phyloP scores from a whole-genome alignment of 1,140 invertebrate genomes.

The Manduca sexta region DNA sequence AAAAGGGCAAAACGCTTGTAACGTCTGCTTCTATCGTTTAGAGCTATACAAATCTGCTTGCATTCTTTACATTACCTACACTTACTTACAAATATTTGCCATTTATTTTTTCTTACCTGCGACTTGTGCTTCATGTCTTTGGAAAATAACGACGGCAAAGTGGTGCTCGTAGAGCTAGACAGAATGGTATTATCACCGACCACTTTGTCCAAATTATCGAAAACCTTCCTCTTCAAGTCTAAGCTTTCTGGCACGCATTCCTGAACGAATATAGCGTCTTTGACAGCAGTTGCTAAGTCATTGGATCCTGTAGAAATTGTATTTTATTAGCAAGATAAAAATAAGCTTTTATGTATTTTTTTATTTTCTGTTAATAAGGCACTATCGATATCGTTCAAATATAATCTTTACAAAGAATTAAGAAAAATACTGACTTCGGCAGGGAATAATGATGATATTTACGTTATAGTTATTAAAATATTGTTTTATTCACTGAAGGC shows the following conservation, averaged over 20 bases:
- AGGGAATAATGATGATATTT: not conserved
- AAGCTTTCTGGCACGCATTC: constrained; percentile 95
- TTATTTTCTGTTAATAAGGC: too few relatives aligned
- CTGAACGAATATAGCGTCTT: constrained; percentile 85
- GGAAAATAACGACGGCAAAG: constrained; percentile 89
- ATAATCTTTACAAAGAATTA: not conserved
- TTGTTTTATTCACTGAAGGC: too few relatives aligned
- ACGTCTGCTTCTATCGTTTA: too few relatives aligned
- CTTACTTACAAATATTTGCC: not conserved
- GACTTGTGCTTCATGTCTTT: constrained; percentile 84
- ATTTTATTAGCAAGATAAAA: not conserved
- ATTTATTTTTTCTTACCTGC: constrained; percentile 67
- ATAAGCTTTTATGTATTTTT: too few relatives aligned
- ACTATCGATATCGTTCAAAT: not conserved
- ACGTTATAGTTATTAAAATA: too few relatives aligned
- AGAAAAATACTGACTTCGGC: not conserved
- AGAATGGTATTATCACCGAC: constrained; percentile 83
- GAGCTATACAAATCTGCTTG: too few relatives aligned
- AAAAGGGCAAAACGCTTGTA: too few relatives aligned
- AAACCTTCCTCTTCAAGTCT: constrained; percentile 89
- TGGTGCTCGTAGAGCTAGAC: constrained; percentile 94
- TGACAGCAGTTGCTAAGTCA: constrained; percentile 78
- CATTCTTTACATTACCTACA: not conserved
- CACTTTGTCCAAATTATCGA: constrained; percentile 83
- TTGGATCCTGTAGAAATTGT: constrained; percentile 79